Percentiles rank a stretch among this genome's conserved stretches.
Conservation (phyloP, 64 coral and sea anemone species). For the Trachythela sp. region DNA sequence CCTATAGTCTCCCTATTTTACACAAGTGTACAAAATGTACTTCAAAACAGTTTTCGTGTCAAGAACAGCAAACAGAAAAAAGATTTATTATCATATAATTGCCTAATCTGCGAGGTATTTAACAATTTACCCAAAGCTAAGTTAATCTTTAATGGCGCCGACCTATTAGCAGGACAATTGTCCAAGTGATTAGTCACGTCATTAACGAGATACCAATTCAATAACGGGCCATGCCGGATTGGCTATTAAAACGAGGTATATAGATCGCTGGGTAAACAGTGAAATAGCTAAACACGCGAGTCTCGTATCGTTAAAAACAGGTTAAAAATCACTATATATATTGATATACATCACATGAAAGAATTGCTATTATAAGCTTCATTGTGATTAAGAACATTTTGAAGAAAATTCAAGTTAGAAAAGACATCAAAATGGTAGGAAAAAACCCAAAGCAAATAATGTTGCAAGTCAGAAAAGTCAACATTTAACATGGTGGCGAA, state of each 20-base stretch:
- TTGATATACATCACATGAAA: no score
- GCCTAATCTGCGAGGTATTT: background rate
- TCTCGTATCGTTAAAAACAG: no score
- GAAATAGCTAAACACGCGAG: no score
- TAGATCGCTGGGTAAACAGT: background rate
- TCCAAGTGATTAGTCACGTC: background rate
- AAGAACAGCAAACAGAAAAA: background rate
- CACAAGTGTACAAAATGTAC: background rate
- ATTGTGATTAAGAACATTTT: background rate
- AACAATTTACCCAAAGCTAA: background rate
- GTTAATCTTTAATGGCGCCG: background rate
- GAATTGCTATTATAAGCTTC: no score
- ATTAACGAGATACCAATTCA: background rate
- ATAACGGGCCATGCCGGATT: background rate
- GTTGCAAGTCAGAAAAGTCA: background rate
- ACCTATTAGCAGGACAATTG: background rate
- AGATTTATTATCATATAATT: background rate
- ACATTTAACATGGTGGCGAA: background rate
- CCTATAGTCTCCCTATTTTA: background rate
- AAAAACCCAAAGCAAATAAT: background rate
- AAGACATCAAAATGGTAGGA: background rate
- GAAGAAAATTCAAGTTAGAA: background rate
- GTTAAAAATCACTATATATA: no score
- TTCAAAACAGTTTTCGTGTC: background rate
- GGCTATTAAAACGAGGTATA: background rate